Evolutionary conservation across 2,797 vertebrate genomes (phyloP).

Genomic region (Sciaenops ocellatus): DNA sequence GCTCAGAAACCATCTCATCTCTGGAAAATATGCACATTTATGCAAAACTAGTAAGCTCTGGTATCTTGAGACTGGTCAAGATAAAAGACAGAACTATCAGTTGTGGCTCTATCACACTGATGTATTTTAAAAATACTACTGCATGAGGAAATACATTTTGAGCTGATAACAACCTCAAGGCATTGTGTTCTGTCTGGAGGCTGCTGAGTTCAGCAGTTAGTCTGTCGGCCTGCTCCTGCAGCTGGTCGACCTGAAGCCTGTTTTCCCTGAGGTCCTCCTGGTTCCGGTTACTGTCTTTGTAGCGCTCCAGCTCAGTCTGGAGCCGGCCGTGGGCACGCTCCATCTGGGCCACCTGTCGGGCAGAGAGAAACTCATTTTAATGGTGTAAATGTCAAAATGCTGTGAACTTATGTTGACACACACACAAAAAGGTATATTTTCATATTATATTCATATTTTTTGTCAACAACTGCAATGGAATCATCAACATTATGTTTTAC

Average conservation of each 20-base stretch:
- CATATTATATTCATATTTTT: background rate
- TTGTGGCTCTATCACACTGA: background rate
- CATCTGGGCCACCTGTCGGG: slow-evolving; percentile 82
- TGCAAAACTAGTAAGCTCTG: slow-evolving; percentile 30
- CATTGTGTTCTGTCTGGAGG: slow-evolving; percentile 82
- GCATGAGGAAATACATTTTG: slow-evolving; percentile 31
- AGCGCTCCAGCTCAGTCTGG: slow-evolving; percentile 73
- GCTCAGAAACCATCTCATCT: slow-evolving; percentile 79
- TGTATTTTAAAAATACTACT: background rate
- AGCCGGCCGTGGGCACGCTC: slow-evolving; percentile 80
- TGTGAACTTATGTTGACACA: background rate
- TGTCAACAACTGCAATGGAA: background rate
- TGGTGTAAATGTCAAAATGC: background rate
- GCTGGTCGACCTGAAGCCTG: slow-evolving; percentile 82
- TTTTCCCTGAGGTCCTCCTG: slow-evolving; percentile 81
- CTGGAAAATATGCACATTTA: slow-evolving; percentile 66
- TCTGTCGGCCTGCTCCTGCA: slow-evolving; percentile 74
- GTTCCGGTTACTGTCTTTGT: slow-evolving; percentile 61
- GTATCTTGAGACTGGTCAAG: background rate
- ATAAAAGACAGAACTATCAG: background rate
- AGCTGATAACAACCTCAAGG: slow-evolving; percentile 83
- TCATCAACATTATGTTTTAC: background rate
- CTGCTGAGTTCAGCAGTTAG: slow-evolving; percentile 81
- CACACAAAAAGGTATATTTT: background rate
- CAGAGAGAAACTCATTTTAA: background rate